Evolutionary conservation across 2,113 vertebrate genomes (phyloP).

Genomic region (Austrofundulus limnaeus): DNA sequence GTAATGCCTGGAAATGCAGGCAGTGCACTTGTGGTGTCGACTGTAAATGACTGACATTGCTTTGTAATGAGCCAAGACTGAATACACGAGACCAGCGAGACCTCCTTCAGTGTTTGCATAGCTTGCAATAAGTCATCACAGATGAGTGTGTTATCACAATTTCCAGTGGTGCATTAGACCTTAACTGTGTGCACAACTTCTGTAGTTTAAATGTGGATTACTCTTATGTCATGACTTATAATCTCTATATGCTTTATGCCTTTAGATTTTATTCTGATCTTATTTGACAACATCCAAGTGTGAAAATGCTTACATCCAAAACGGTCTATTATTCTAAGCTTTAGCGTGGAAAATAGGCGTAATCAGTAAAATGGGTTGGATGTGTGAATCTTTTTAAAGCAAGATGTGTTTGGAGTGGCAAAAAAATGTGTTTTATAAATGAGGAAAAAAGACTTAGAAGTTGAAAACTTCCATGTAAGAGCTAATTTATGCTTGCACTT

Average conservation of each 20-base stretch:
- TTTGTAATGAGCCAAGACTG: constrained; percentile 40
- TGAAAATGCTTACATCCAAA: background rate
- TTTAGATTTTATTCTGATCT: background rate
- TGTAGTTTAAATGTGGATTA: constrained; percentile 9
- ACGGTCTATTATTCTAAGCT: no score
- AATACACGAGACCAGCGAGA: constrained; percentile 36
- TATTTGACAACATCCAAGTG: background rate
- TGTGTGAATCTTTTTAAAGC: constrained; percentile 1
- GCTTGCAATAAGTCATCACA: constrained; percentile 37
- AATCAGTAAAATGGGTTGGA: constrained; percentile 3
- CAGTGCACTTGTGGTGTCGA: constrained; percentile 39
- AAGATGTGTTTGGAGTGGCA: background rate
- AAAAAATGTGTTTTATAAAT: background rate
- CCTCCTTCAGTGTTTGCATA: constrained; percentile 23
- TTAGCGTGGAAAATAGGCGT: background rate
- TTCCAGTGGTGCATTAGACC: constrained; percentile 22
- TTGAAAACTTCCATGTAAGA: background rate
- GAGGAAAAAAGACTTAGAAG: background rate
- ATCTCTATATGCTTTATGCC: background rate
- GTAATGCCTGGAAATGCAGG: constrained; percentile 54
- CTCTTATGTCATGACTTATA: constrained; percentile 25
- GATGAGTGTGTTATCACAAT: constrained; percentile 29
- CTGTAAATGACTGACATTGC: constrained; percentile 52
- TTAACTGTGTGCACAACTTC: constrained; percentile 19
- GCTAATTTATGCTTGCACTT: background rate